These are phyloP conservation scores for Dasysyrphus albostriatus DNA, from an alignment of 2,888 invertebrate genomes.

Conservation along the genomic window DNA sequence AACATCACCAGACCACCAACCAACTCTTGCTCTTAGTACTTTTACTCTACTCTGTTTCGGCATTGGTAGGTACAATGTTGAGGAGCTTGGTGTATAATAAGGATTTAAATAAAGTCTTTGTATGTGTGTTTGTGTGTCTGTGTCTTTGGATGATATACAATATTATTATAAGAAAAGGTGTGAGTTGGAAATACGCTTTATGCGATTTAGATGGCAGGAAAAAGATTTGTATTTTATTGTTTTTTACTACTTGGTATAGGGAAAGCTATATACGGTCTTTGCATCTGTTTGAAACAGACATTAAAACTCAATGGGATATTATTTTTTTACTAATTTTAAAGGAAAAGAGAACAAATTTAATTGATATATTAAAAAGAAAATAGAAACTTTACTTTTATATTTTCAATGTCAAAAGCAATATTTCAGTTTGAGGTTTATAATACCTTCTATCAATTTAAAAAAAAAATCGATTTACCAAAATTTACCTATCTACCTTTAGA, in stretches of 20 bases:
- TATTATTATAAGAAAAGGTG: constrained; percentile 27
- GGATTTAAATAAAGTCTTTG: constrained; percentile 14
- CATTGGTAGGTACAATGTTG: neutral
- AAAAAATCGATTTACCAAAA: no score
- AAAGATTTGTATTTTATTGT: constrained; percentile 42
- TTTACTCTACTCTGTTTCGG: neutral
- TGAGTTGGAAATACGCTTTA: constrained; percentile 46
- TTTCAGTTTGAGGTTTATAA: neutral
- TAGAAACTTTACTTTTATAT: neutral
- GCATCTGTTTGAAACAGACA: constrained; percentile 10
- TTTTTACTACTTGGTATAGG: neutral
- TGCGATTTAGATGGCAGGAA: constrained; percentile 44
- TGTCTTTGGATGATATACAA: constrained; percentile 23
- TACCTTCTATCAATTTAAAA: no score
- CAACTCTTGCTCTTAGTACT: neutral
- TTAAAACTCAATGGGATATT: constrained; percentile 2
- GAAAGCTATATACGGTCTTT: neutral
- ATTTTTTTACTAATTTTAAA: neutral
- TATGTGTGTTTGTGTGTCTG: constrained; percentile 15
- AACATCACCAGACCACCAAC: constrained; percentile 4
- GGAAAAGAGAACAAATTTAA: neutral
- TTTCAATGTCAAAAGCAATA: neutral
- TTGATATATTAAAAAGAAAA: neutral
- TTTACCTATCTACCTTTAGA: no score
- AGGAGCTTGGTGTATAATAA: neutral